Evolutionary conservation across 2,113 vertebrate species (phyloP).

Genomic region (Furnarius figulus): DNA sequence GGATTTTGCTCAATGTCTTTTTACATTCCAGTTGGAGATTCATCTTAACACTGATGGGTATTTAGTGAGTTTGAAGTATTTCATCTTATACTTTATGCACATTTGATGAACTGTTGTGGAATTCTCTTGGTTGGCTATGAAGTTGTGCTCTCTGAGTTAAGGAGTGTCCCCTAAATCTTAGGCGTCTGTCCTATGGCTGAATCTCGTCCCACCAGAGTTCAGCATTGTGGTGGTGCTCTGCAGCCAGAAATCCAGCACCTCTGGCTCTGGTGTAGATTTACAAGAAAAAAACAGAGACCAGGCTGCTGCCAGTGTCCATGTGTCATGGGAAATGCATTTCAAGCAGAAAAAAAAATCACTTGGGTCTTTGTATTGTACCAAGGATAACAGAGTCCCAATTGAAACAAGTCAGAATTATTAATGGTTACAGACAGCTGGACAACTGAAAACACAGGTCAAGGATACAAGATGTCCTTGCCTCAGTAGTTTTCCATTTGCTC

Average conservation of each 20-base stretch:
- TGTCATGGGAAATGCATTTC: background rate
- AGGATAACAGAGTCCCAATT: background rate
- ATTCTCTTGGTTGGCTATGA: background rate
- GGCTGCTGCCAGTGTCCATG: background rate
- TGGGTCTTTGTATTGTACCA: background rate
- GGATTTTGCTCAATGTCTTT: background rate
- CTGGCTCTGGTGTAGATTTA: background rate
- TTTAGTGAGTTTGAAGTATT: background rate
- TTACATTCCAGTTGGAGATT: background rate
- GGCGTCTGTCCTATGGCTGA: background rate
- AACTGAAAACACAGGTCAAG: conserved; percentile 1
- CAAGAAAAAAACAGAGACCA: background rate
- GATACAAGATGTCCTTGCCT: background rate
- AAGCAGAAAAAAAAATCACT: background rate
- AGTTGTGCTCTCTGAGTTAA: background rate
- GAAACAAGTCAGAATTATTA: background rate
- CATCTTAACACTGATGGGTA: background rate
- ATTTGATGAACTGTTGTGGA: background rate
- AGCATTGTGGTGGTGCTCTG: background rate
- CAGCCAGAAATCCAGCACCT: background rate
- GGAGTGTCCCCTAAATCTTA: background rate
- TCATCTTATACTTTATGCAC: background rate
- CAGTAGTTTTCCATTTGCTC: background rate
- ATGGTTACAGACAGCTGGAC: background rate
- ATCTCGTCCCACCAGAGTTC: background rate